Conservation (phyloP, 2,797 vertebrate genomes). For the Cercopithecus mitis region DNA sequence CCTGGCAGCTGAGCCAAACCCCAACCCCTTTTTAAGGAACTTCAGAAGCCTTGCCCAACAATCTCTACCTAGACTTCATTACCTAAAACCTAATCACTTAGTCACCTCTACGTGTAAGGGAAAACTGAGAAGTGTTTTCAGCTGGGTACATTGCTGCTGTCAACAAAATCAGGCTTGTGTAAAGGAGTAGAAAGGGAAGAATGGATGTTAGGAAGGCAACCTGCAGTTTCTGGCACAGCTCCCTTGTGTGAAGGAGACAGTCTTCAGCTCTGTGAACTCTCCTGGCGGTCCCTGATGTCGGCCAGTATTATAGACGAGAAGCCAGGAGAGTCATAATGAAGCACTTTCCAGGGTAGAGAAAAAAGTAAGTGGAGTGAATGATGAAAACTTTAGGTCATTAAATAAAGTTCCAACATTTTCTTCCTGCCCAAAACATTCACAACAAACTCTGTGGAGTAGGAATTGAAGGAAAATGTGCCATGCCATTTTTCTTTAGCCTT, state of each 20-base stretch:
- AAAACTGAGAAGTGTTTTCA: neutral
- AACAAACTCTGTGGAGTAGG: conserved; percentile 75
- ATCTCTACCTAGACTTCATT: neutral
- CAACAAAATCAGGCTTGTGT: neutral
- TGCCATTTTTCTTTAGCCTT: conserved; percentile 86
- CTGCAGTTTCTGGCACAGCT: neutral
- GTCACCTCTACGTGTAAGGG: neutral
- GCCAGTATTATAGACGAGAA: neutral
- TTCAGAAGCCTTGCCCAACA: neutral
- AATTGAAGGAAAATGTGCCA: conserved; percentile 78
- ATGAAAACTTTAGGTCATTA: conserved; percentile 81
- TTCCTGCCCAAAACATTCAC: conserved; percentile 76
- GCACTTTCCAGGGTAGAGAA: conserved; percentile 28
- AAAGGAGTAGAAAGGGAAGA: neutral
- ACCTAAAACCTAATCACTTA: neutral
- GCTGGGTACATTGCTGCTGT: neutral
- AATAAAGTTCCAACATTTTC: conserved; percentile 78
- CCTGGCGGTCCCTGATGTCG: neutral
- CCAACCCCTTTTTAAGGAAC: neutral
- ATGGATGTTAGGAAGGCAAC: neutral
- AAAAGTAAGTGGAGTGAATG: conserved; percentile 61
- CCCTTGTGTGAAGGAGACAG: neutral
- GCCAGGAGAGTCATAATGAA: neutral
- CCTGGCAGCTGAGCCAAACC: neutral
- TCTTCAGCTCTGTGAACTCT: neutral